Conservation (phyloP, 2,113 vertebrate species). For the Hemiscyllium ocellatum region DNA sequence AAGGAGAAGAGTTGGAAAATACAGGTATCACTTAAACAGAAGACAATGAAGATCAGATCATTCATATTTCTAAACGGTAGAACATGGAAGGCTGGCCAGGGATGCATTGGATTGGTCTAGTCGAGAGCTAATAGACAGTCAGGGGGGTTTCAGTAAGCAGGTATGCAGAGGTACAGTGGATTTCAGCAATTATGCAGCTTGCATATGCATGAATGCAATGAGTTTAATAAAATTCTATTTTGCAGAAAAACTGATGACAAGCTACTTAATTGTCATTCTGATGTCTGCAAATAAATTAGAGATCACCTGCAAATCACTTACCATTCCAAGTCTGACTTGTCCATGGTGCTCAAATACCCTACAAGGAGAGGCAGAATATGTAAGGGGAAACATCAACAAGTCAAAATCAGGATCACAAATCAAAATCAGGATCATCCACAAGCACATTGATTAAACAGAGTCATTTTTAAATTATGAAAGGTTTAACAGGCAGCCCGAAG, state of each 20-base stretch:
- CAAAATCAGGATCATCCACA: neutral
- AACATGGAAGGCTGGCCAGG: too few relatives aligned
- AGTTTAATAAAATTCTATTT: neutral
- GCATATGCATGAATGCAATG: too few relatives aligned
- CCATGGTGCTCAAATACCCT: constrained; percentile 81
- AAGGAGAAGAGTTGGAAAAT: neutral
- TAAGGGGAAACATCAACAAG: constrained; percentile 41
- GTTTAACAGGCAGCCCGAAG: neutral
- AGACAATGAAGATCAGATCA: too few relatives aligned
- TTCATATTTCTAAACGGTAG: too few relatives aligned
- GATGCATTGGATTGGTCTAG: too few relatives aligned
- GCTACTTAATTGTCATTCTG: neutral
- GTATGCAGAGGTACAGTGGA: neutral
- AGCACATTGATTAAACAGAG: neutral
- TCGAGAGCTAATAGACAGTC: too few relatives aligned
- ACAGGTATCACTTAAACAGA: neutral
- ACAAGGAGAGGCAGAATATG: constrained; percentile 43
- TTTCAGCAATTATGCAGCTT: neutral
- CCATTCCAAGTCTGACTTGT: constrained; percentile 93
- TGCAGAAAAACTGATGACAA: neutral
- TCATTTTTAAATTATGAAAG: neutral
- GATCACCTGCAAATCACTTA: constrained; percentile 52
- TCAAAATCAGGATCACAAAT: constrained; percentile 13
- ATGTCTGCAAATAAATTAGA: neutral
- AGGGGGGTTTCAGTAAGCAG: too few relatives aligned